A percentile compares a stretch with the other conserved stretches of the same genome.
Evolutionary conservation across 2,888 invertebrate species (phyloP).

Genomic region (Dryocosmus kuriphilus): DNA sequence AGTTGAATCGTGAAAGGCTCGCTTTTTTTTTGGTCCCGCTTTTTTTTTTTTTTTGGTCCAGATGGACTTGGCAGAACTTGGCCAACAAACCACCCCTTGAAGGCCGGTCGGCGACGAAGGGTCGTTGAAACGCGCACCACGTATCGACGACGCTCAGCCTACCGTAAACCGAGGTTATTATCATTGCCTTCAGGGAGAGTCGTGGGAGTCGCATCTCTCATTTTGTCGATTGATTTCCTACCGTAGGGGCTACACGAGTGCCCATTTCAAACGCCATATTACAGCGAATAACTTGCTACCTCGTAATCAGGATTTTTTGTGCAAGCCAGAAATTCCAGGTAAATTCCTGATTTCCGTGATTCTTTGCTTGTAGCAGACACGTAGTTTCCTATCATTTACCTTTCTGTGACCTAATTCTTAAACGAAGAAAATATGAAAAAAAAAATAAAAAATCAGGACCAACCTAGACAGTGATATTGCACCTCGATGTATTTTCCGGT

Average conservation of each 20-base stretch:
- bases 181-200: slow-evolving; percentile 57
- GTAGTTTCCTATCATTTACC: not conserved
- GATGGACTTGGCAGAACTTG: slow-evolving; percentile 33
- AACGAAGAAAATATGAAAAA: slow-evolving; percentile 48
- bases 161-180: slow-evolving; percentile 66
- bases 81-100: slow-evolving; percentile 12
- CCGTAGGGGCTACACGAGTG: slow-evolving; percentile 36
- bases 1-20: slow-evolving; percentile 28
- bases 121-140: slow-evolving; percentile 61
- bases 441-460: slow-evolving; percentile 61
- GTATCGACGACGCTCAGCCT: slow-evolving; percentile 67
- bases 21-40: not conserved
- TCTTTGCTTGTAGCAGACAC: not conserved
- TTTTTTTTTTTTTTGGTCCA: not conserved
- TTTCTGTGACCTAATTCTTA: slow-evolving; percentile 18
- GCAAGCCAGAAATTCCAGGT: slow-evolving; percentile 7
- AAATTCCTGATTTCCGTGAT: not conserved
- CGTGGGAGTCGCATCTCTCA: slow-evolving; percentile 34
- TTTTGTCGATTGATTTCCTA: slow-evolving; percentile 52
- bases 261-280: slow-evolving; percentile 38
- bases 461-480: slow-evolving; percentile 80
- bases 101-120: slow-evolving; percentile 16
- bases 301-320: slow-evolving; percentile 27
- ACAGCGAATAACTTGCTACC: slow-evolving; percentile 26
- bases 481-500: slow-evolving; percentile 82